Evolutionary conservation across 2,113 vertebrate genomes (phyloP).

Genomic region (Oophaga pumilio): DNA sequence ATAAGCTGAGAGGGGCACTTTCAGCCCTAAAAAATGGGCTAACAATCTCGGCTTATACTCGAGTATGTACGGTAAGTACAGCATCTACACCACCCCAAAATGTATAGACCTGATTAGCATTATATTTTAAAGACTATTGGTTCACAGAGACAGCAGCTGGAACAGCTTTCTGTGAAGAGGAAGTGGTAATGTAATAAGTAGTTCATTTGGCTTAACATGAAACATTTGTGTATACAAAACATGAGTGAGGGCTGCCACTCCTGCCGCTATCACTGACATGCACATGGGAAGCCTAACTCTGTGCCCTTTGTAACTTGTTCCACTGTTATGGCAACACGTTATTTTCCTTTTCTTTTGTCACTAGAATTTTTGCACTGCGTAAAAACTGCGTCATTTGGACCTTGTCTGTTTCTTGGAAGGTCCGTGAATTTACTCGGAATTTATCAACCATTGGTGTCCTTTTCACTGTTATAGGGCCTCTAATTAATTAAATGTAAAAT

Average conservation of each 20-base stretch:
- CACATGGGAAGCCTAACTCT: neutral
- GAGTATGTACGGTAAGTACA: too few relatives aligned
- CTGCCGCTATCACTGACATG: neutral
- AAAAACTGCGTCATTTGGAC: too few relatives aligned
- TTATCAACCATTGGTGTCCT: too few relatives aligned
- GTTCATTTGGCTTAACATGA: conserved; percentile 8
- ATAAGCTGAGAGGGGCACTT: too few relatives aligned
- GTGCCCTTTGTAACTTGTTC: conserved; percentile 41
- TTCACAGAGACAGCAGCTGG: neutral
- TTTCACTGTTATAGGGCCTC: too few relatives aligned
- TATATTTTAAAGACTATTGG: neutral
- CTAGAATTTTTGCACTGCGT: neutral
- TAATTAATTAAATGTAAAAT: too few relatives aligned
- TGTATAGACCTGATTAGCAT: neutral
- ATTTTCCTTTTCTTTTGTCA: neutral
- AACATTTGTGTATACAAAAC: conserved; percentile 50
- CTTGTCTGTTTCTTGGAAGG: too few relatives aligned
- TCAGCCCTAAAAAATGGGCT: too few relatives aligned
- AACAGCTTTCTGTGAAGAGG: neutral
- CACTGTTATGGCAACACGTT: conserved; percentile 39
- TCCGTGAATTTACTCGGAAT: too few relatives aligned
- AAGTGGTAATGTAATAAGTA: neutral
- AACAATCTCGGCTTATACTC: too few relatives aligned
- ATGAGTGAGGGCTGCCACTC: conserved; percentile 25
- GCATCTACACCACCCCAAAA: neutral